Conservation (phyloP, 37 sponge, comb jelly and placozoan species). For the Oopsacas minuta region DNA sequence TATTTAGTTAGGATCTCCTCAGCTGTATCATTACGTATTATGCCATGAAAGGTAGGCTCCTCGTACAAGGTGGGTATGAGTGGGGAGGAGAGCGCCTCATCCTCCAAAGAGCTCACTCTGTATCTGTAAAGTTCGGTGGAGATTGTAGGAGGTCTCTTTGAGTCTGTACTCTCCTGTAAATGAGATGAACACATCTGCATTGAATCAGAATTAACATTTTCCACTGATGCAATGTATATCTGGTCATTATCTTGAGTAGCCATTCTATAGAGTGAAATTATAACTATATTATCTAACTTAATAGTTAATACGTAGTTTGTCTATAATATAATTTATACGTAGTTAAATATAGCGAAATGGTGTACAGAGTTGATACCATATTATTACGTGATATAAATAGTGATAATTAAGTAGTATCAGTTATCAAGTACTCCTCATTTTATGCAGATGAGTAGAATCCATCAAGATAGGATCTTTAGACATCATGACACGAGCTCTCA, state of each 20-base stretch:
- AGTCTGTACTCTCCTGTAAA: neutral
- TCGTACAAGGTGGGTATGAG: neutral
- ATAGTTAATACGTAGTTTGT: neutral
- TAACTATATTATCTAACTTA: too few relatives aligned
- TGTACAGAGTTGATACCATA: neutral
- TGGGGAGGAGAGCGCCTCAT: neutral
- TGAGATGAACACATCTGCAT: neutral
- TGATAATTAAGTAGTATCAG: neutral
- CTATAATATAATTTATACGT: too few relatives aligned
- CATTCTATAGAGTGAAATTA: neutral
- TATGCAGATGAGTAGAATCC: neutral
- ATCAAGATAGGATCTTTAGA: neutral
- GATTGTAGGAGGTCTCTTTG: neutral
- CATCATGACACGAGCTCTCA: neutral
- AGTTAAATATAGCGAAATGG: neutral
- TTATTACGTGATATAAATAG: neutral
- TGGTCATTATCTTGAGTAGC: neutral
- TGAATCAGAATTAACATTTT: neutral
- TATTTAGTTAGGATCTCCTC: neutral
- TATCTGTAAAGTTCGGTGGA: too few relatives aligned
- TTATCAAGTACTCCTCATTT: neutral
- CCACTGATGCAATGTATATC: neutral
- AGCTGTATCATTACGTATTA: neutral
- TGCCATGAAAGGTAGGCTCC: neutral
- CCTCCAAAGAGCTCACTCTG: neutral